phyloP scores from a whole-genome alignment of 2,797 vertebrate species.

The Philypnodon macrostomus region DNA sequence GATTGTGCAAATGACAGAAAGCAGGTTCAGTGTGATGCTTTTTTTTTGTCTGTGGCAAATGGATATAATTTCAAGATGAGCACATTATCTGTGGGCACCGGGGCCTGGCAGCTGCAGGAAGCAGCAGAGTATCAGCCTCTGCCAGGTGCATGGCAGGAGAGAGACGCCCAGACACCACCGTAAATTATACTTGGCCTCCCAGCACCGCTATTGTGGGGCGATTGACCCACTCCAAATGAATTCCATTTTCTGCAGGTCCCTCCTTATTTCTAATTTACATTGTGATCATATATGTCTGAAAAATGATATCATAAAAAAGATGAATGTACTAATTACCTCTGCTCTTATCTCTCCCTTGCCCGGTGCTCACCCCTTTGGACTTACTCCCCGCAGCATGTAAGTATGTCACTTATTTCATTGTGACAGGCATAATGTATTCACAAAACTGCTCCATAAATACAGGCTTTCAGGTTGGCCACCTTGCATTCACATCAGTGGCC shows the following conservation, averaged over 20 bases:
- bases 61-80: conserved; percentile 92
- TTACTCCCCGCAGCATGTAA: conserved; percentile 89
- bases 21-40: conserved; percentile 38
- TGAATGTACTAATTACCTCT: conserved; percentile 99
- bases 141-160: conserved; percentile 83
- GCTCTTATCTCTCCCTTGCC: conserved; percentile 94
- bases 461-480: conserved; percentile 93
- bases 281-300: conserved; percentile 99
- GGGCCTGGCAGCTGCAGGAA: conserved; percentile 91
- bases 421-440: conserved; percentile 99
- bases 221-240: conserved; percentile 98
- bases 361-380: conserved; percentile 90
- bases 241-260: conserved; percentile 98
- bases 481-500: conserved; percentile 83
- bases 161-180: conserved; percentile 84
- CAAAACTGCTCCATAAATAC: conserved; percentile 99
- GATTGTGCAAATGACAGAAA: conserved; percentile 41
- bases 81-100: conserved; percentile 91
- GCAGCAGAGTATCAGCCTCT: conserved; percentile 83
- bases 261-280: conserved; percentile 99
- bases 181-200: conserved; percentile 98
- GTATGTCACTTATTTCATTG: conserved; percentile 99
- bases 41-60: conserved; percentile 86
- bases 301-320: conserved; percentile 99
- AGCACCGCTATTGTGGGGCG: conserved; percentile 91